Percentiles rank a stretch among this genome's conserved stretches.
Conservation (phyloP, 2,113 vertebrate genomes). For the Sylvia atricapilla region DNA sequence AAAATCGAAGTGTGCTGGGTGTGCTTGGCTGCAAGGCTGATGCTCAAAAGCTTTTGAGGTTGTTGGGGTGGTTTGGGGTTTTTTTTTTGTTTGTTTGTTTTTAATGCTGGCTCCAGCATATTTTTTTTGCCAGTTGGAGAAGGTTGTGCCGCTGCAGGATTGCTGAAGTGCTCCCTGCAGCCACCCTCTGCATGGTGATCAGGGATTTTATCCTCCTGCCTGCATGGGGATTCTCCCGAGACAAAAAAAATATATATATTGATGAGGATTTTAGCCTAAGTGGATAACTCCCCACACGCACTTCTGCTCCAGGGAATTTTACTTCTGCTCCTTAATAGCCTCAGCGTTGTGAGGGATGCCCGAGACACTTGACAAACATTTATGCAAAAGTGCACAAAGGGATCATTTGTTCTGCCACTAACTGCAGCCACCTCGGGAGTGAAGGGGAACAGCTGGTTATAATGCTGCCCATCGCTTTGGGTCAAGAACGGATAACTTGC, state of each 20-base stretch:
- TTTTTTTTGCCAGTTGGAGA: not conserved
- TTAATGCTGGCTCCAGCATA: constrained; percentile 21
- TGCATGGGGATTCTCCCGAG: not conserved
- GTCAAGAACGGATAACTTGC: not conserved
- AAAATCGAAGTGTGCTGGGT: constrained; percentile 81
- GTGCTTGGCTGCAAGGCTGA: constrained; percentile 68
- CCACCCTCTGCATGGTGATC: not conserved
- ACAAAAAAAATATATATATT: constrained; percentile 6
- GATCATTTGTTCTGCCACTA: constrained; percentile 41
- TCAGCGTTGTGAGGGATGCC: not conserved
- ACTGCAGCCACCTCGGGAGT: not conserved
- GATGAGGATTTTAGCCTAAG: constrained; percentile 3
- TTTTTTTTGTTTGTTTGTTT: not conserved
- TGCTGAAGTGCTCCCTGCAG: not conserved
- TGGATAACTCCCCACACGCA: not conserved
- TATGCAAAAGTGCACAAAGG: constrained; percentile 54
- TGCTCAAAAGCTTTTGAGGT: constrained; percentile 51
- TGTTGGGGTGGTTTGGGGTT: not conserved
- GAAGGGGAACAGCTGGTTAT: constrained; percentile 28
- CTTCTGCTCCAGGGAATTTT: constrained; percentile 41
- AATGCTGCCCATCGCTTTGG: constrained; percentile 7
- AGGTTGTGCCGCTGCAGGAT: not conserved
- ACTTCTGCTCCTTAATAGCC: constrained; percentile 41
- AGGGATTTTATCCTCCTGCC: not conserved
- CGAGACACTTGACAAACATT: constrained; percentile 49